Base-by-base conservation (phyloP, 2,888 invertebrate genomes). In the Ypsolopha sequella region DNA sequence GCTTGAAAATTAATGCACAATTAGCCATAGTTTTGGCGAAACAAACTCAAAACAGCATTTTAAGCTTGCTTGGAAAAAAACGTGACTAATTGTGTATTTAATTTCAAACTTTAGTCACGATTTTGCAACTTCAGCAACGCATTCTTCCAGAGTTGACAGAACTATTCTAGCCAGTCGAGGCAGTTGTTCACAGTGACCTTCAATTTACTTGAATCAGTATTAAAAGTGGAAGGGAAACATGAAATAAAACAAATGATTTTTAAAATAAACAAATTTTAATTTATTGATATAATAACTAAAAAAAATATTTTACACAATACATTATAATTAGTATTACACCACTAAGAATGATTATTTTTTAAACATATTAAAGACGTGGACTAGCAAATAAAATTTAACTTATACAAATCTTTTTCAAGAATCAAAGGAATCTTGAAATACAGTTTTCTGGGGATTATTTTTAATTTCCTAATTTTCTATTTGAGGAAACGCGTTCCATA, bases 211-310 rank as follows among this genome's bases (percentile, higher is more conserved):
- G 24, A 24, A 24, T 24, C 24, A 24, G 24, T 24, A 24, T 24
- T n/a, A n/a, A n/a, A n/a, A n/a, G n/a, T n/a, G n/a, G n/a, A 24
- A 24, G 24, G 24, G 24, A 41, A n/a, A 24, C 8, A 2, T 49
- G 43, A 49, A 49, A 49, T 41, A 44, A 50, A 44, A 43, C 46
- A 24, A 24, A 24, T n/a, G 35, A 13, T 11, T 62, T 46, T 57
- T 80, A 75, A 86, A 86, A 82, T 86, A 85, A 86, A 85, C 85
- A 86, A 86, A 84, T 82, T 85, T 84, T 82, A 84, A 85, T 85
- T 85, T 84, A 86, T 84, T 85, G 84, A 82, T 84, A 70, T 80
- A 82, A 80, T 80, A 82, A 80, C 79, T 78, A 82, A 82, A 81
- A 68, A 81, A 81, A 80, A 81, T 81, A 79, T 82, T 81, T 82